Percentiles rank a stretch among this genome's conserved stretches.
Evolutionary conservation across 2,113 vertebrate species (phyloP).

Genomic region (Lampris megalopsis): DNA sequence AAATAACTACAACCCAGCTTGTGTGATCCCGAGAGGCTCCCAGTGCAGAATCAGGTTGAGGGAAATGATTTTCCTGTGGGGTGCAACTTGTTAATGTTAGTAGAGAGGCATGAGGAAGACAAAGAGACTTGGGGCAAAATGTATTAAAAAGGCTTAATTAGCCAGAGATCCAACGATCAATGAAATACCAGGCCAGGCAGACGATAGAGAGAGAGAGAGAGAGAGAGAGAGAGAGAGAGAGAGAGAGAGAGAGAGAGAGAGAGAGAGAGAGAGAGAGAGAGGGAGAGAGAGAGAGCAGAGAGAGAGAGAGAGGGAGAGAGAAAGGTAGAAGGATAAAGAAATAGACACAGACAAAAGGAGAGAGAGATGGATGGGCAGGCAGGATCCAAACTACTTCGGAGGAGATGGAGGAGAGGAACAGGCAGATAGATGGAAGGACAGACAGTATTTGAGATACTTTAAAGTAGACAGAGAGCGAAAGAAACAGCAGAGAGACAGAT

Average conservation of each 20-base stretch:
- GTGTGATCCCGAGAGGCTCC: conserved; percentile 46
- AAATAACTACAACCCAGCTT: conserved; percentile 19
- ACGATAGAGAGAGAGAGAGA: no score
- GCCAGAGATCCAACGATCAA: conserved; percentile 42
- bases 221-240: no score
- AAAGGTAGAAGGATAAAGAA: background rate
- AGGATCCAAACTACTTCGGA: background rate
- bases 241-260: no score
- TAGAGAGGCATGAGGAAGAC: conserved; percentile 51
- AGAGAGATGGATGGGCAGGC: background rate
- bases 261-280: no score
- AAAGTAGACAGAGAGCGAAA: background rate
- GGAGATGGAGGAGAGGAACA: background rate
- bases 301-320: no score
- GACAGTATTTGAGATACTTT: no score
- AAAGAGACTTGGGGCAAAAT: conserved; percentile 69
- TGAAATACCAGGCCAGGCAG: no score
- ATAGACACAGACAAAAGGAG: background rate
- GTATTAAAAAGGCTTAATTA: conserved; percentile 52
- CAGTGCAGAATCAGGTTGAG: conserved; percentile 37
- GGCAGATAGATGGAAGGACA: conserved; percentile 2
- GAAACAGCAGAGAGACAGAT: background rate
- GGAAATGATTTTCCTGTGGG: conserved; percentile 53
- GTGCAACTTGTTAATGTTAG: conserved; percentile 28
- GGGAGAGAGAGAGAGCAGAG: no score